Conservation (phyloP, 53 echinoderm and acorn worm genomes). For the Zoroaster sp. region DNA sequence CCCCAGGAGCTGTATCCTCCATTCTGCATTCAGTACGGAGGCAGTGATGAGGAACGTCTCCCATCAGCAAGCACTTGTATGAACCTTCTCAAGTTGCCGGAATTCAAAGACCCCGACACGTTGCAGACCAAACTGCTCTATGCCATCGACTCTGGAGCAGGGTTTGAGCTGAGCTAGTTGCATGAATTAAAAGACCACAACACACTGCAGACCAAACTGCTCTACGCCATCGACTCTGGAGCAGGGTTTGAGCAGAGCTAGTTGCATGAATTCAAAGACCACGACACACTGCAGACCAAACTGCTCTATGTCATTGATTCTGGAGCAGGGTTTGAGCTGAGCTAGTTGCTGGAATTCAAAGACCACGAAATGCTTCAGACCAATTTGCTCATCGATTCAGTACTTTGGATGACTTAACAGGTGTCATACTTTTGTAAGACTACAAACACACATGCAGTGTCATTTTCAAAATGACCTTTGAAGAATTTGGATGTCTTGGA, state of each 20-base stretch:
- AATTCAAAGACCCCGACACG: constrained; percentile 75
- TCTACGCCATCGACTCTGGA: constrained; percentile 29
- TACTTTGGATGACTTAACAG: neutral
- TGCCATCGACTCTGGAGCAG: constrained; percentile 94
- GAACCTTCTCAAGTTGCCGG: constrained; percentile 96
- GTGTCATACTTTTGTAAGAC: neutral
- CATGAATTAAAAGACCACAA: neutral
- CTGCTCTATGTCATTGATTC: constrained; percentile 81
- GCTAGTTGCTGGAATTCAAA: constrained; percentile 11
- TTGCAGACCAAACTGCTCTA: constrained; percentile 84
- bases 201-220: neutral
- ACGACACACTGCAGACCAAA: constrained; percentile 62
- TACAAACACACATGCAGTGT: neutral
- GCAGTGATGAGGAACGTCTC: constrained; percentile 80
- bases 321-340: constrained; percentile 84
- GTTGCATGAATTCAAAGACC: constrained; percentile 68
- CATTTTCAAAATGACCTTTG: no score
- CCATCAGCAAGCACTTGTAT: constrained; percentile 98
- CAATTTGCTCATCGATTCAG: neutral
- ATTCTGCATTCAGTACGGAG: constrained; percentile 93
- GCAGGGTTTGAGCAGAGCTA: constrained; percentile 51
- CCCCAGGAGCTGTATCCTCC: constrained; percentile 87
- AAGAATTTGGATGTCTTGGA: no score
- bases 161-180: constrained; percentile 91
- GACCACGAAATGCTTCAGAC: neutral